phyloP scores from a whole-genome alignment of 53 echinoderm and acorn worm genomes.

The Zoroaster sp. region DNA sequence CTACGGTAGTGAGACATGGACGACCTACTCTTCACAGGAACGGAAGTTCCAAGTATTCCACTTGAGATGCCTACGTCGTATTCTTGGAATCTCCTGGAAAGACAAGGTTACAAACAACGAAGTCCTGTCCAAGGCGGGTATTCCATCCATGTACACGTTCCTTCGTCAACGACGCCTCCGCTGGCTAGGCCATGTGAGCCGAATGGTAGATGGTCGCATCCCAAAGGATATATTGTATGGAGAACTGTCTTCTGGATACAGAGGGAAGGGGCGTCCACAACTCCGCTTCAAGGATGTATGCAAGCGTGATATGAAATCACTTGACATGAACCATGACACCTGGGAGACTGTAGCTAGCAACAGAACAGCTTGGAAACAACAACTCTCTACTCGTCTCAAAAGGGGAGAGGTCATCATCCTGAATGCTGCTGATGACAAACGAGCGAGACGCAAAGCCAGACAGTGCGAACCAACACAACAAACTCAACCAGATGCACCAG shows the following conservation, averaged over 20 bases:
- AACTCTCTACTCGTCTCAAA: background rate
- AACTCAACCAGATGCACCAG: no score
- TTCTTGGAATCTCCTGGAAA: conserved; percentile 13
- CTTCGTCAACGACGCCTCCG: conserved; percentile 20
- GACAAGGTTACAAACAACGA: no score
- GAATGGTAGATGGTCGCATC: conserved; percentile 61
- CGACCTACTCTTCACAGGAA: background rate
- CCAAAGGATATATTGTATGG: conserved; percentile 66
- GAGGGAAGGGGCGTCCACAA: background rate
- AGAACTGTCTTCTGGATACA: background rate
- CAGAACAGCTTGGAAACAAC: background rate
- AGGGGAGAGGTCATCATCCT: no score
- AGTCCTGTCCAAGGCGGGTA: background rate
- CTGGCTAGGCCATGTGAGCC: conserved; percentile 61
- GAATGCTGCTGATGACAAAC: no score
- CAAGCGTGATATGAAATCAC: background rate
- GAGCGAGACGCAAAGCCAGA: no score
- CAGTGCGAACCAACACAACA: no score
- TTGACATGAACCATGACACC: background rate
- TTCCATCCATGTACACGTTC: background rate
- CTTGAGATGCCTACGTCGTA: background rate
- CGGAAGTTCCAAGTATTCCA: no score
- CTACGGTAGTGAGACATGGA: no score
- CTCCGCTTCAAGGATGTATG: no score
- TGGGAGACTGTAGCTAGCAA: background rate